A percentile compares a stretch with the other conserved stretches of the same genome.
phyloP scores from a whole-genome alignment of 1,140 invertebrate species.

The Ceratitis capitata region DNA sequence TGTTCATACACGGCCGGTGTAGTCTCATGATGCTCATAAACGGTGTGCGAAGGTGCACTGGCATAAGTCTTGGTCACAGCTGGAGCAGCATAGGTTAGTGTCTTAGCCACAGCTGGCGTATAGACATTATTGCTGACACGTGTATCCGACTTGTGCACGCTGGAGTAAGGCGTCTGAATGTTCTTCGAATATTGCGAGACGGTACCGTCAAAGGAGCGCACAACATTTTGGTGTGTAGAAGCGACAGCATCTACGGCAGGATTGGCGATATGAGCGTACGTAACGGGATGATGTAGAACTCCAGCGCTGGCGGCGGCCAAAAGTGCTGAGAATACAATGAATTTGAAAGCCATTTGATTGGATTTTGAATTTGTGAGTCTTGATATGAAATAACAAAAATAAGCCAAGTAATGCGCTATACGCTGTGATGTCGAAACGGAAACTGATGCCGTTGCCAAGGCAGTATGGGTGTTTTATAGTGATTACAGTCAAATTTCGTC shows the following conservation, averaged over 20 bases:
- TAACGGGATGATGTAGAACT: conserved; percentile 46
- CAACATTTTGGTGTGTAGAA: conserved; percentile 68
- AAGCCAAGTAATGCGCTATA: neutral
- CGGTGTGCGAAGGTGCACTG: conserved; percentile 50
- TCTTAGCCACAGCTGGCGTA: conserved; percentile 57
- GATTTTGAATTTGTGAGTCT: neutral
- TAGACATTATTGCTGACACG: conserved; percentile 69
- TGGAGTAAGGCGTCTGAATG: conserved; percentile 72
- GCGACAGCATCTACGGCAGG: conserved; percentile 67
- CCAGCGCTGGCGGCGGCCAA: conserved; percentile 67
- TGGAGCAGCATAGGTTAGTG: conserved; percentile 49
- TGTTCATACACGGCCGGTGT: conserved; percentile 45
- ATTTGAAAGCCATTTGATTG: conserved; percentile 60
- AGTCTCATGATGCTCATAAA: conserved; percentile 40
- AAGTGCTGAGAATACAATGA: conserved; percentile 64
- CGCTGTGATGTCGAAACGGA: neutral
- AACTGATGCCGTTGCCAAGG: conserved; percentile 17
- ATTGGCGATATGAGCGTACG: conserved; percentile 56
- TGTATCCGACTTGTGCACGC: conserved; percentile 72
- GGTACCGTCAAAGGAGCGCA: conserved; percentile 70
- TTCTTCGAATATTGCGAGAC: conserved; percentile 72
- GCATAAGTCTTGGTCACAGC: conserved; percentile 65
- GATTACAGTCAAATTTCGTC: neutral
- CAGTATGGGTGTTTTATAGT: neutral
- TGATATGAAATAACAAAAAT: neutral